Evolutionary conservation across 2,113 vertebrate species (phyloP), one percentile per base, ranked within the genome.

Genomic region (Oryzias javanicus): DNA sequence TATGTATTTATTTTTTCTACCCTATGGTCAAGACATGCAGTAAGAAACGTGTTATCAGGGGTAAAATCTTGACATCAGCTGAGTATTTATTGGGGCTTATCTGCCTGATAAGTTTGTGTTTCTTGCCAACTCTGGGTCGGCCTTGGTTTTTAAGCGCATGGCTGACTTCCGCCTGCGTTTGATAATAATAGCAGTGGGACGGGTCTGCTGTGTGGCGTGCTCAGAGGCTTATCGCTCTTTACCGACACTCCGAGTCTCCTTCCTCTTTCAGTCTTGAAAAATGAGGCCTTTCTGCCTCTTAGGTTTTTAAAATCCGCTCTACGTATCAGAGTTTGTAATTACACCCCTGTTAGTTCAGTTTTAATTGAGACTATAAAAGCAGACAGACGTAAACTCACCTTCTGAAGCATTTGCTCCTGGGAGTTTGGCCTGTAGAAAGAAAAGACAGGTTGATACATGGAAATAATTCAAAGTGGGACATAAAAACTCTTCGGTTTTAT

Each of bases 361-460:
- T 40, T 4, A 17, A 5, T 18, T 18, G 18, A 27, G 27, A 17
- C 14, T 20, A 14, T 41, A 13, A 8, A 52, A n/a, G 18, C 2
- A n/a, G 5, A 13, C n/a, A 2, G 40, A 8, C 20, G 35, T 4
- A 24, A 35, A 80, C 85, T 74, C 58, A 88, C 86, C 84, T 0
- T 79, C 78, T 46, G 76, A 49, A 18, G 49, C 6, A 19, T 45
- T 72, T 27, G 55, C 47, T 61, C 56, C 79, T 22, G 80, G 42
- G 46, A 19, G 53, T 54, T 81, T 89, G 62, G 13, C 44, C 86
- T 89, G 83, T 22, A 10, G 50, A 72, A 17, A 78, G 16, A 81
- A 15, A 74, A 69, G 1, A 51, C 15, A 42, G n/a, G 16, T 29
- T 12, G 19, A 22, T 18, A 27, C 13, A 27, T 53, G 6, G 12